phyloP scores from a whole-genome alignment of 2,113 vertebrate genomes.

The Mastomys natalensis region DNA sequence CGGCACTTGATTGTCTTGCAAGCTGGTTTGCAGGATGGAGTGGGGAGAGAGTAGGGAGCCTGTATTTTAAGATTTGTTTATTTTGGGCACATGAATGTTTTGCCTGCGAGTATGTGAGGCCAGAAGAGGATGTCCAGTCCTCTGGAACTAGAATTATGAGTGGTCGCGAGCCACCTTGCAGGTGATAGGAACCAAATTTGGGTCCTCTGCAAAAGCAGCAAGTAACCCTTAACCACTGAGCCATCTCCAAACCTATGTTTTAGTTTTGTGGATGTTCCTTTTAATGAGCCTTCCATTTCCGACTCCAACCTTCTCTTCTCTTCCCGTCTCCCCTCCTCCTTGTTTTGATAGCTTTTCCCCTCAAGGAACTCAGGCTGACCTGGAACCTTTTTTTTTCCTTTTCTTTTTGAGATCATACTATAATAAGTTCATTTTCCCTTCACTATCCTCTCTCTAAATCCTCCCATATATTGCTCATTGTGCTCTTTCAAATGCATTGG shows the following conservation, averaged over 20 bases:
- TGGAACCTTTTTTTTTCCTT: neutral
- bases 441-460: neutral
- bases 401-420: neutral
- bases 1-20: constrained; percentile 54
- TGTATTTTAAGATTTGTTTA: constrained; percentile 11
- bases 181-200: neutral
- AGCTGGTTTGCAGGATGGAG: constrained; percentile 42
- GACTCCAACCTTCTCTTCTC: neutral
- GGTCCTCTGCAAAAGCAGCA: neutral
- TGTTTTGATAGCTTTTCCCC: neutral
- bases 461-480: neutral
- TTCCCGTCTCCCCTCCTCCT: neutral
- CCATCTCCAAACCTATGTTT: neutral
- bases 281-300: neutral
- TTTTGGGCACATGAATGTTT: neutral
- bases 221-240: neutral
- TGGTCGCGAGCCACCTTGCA: neutral
- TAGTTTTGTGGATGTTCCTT: constrained; percentile 48
- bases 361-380: neutral
- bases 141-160: neutral
- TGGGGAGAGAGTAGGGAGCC: constrained; percentile 40
- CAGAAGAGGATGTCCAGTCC: neutral
- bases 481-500: neutral
- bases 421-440: neutral
- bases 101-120: neutral